Evolutionary conservation across 2,888 invertebrate genomes (phyloP).

Genomic region (Drosophila pseudotakahashii): DNA sequence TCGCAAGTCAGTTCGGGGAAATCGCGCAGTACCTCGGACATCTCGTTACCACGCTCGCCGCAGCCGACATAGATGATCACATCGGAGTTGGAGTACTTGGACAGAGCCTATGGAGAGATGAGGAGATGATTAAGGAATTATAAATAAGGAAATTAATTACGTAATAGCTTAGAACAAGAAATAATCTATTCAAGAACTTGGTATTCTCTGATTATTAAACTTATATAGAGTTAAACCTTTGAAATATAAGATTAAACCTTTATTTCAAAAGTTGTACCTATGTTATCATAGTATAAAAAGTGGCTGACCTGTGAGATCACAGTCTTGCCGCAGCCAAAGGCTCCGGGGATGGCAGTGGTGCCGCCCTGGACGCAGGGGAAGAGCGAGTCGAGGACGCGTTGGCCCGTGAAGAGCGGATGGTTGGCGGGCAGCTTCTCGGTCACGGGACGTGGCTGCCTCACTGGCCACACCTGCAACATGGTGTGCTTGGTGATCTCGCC

Average conservation of each 20-base stretch:
- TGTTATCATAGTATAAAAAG: no score
- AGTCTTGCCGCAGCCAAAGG: slow-evolving; percentile 98
- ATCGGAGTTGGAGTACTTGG: slow-evolving; percentile 99
- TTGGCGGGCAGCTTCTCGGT: slow-evolving; percentile 99
- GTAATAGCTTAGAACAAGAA: no score
- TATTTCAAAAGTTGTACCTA: no score
- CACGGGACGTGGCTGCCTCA: slow-evolving; percentile 97
- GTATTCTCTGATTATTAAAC: no score
- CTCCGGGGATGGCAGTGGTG: slow-evolving; percentile 99
- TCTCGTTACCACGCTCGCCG: slow-evolving; percentile 99
- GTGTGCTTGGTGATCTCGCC: slow-evolving; percentile 94
- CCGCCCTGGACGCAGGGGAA: slow-evolving; percentile 99
- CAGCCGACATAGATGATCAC: slow-evolving; percentile 99
- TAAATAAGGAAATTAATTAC: no score
- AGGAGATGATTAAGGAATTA: background rate
- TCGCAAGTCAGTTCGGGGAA: slow-evolving; percentile 99
- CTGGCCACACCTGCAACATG: slow-evolving; percentile 99
- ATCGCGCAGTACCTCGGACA: slow-evolving; percentile 99
- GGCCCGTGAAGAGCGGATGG: slow-evolving; percentile 98
- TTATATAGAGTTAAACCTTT: no score
- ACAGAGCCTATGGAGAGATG: slow-evolving; percentile 90
- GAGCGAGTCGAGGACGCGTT: slow-evolving; percentile 97
- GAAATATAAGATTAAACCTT: no score
- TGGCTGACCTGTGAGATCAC: slow-evolving; percentile 86
- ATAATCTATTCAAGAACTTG: no score